Base-by-base conservation (phyloP, 2,113 vertebrate species). In the Pomatostomus ruficeps region DNA sequence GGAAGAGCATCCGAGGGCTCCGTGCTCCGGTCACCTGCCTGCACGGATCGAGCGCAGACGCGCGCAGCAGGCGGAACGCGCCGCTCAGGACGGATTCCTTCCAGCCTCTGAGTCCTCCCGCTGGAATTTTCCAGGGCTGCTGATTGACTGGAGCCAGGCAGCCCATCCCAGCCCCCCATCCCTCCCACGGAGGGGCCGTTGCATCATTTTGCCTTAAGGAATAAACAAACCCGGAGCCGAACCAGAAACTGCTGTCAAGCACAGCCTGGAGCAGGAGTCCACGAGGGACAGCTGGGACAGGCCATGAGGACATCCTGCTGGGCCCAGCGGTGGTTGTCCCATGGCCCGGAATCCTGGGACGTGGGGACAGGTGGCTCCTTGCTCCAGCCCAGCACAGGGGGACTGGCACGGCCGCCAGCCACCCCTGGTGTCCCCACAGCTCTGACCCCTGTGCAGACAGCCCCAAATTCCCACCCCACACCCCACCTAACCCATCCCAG, bases 191-290 rank as follows among this genome's bases (percentile, higher is more conserved):
- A 94, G 94, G 92, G 94, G 88, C 66, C 1, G 38, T 95, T 95
- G 94, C 95, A 94, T 96, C 96, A 96, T 77, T 97, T 95, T 73
- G 92, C 92, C 79, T 94, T n/a, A 54, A 92, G 95, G 91, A 96
- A 96, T 66, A 95, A 95, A 93, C 87, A 94, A 92, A 62, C 58
- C 49, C 22, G 0, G 61, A 62, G 91, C 66, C 1, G 42, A 93
- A 89, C 36, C 85, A 59, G 82, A 48, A 68, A 12, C 78, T 7
- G 82, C 74, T 12, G 78, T 59, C 76, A n/a, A 66, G 80, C 7
- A 19, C 43, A 11, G 62, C 1, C 1, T 8, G 58, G 33, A 48
- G 62, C 9, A 38, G 73, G 55, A 40, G 59, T 14, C 25, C 3
- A 14, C 14, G 67, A 58, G 57, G 78, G n/a, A 68, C 35, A n/a